Evolutionary conservation across 2,797 vertebrate genomes (phyloP), one percentile per base, ranked within the genome.

Genomic region (Rhynchotus rufescens): DNA sequence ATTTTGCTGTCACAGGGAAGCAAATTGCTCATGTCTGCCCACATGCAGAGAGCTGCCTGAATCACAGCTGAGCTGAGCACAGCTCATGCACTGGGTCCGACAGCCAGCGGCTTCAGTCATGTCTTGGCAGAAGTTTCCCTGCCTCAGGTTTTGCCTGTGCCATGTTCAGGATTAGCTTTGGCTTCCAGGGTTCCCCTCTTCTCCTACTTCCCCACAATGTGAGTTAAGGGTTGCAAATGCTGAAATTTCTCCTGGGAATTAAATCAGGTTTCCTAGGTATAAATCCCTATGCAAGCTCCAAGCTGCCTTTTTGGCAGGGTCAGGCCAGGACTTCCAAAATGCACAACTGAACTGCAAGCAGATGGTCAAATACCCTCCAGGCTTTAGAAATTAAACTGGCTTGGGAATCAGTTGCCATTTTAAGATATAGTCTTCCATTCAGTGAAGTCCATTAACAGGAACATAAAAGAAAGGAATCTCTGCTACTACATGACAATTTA

Each of bases 271-370:
- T 85, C 12, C 61, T 47, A 54, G 61, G 72, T 78, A 76, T 72
- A 38, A 67, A 44, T 47, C 87, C 78, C 87, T 26, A 75, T 30
- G 32, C 66, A 80, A 77, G 34, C 38, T 80, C 66, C 82, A 44
- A 85, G 84, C 11, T 36, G 38, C 52, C 89, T 74, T 69, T 73
- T 87, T 8, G 22, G 59, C 14, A 78, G 77, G 76, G 92, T 95
- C 93, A 85, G 88, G 62, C 88, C 91, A 75, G 84, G 57, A 95
- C 96, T 96, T 96, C 91, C 75, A 90, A 89, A 92, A 86, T 51
- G 66, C 91, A 68, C 72, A 6, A 23, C 54, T 92, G 42, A 66
- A 71, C 62, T 80, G 84, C 60, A 95, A 94, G 86, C 94, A 96
- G 92, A 95, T 90, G 92, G 92, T 47, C 66, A 89, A 83, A 92